phyloP scores from a whole-genome alignment of 2,888 invertebrate genomes.

The Mellilla xanthometata region DNA sequence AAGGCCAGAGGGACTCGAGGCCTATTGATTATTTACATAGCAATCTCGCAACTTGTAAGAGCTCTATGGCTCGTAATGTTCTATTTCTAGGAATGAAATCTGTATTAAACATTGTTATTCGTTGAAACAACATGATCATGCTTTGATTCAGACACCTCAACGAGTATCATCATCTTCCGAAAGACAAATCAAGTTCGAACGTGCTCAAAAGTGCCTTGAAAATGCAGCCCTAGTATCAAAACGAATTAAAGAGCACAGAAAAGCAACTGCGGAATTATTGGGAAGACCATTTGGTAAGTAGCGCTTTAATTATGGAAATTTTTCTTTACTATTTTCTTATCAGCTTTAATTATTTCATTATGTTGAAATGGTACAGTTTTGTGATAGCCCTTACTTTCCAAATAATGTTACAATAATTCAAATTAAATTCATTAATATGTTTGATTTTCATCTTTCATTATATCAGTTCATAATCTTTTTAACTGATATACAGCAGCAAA shows the following conservation, averaged over 20 bases:
- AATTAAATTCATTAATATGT: no score
- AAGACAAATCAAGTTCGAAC: slow-evolving; percentile 71
- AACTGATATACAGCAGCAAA: no score
- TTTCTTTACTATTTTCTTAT: no score
- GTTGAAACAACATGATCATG: neutral
- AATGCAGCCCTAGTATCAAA: slow-evolving; percentile 78
- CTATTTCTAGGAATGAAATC: neutral
- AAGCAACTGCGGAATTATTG: slow-evolving; percentile 74
- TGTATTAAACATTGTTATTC: neutral
- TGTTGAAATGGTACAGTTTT: no score
- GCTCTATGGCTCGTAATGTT: slow-evolving; percentile 6
- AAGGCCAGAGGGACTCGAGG: slow-evolving; percentile 24
- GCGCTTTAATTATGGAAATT: neutral
- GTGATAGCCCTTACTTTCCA: no score
- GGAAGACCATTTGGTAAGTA: slow-evolving; percentile 69
- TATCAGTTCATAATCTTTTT: no score
- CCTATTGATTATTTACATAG: slow-evolving; percentile 24
- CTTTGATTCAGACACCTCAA: slow-evolving; percentile 42
- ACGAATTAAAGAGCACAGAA: slow-evolving; percentile 73
- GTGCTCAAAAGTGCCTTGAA: slow-evolving; percentile 75
- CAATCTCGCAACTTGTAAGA: slow-evolving; percentile 10
- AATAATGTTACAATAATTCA: no score
- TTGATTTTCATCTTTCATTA: no score
- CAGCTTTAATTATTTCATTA: neutral
- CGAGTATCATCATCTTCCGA: slow-evolving; percentile 62